Conservation (phyloP, 2,888 invertebrate genomes). For the Cosmia pyralina region DNA sequence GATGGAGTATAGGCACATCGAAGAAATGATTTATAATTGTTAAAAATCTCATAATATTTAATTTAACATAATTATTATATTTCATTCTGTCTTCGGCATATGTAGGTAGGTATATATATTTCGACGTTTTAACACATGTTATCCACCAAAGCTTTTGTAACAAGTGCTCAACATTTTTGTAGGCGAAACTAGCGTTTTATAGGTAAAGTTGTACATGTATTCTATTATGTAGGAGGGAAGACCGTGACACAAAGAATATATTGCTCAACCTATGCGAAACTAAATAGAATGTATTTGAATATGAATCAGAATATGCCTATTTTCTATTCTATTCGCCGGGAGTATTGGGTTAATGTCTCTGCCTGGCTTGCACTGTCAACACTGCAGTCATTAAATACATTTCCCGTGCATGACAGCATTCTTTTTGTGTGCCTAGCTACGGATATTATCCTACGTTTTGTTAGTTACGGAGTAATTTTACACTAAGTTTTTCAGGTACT, state of each 20-base stretch:
- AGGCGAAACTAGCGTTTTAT: slow-evolving; percentile 36
- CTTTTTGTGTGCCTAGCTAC: not conserved
- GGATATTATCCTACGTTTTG: slow-evolving; percentile 5
- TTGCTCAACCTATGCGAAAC: slow-evolving; percentile 59
- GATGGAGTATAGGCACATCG: not conserved
- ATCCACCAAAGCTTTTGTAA: slow-evolving; percentile 25
- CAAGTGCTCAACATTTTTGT: slow-evolving; percentile 46
- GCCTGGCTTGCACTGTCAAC: slow-evolving; percentile 52
- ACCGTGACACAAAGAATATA: slow-evolving; percentile 62
- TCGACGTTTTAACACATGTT: no score
- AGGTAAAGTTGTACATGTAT: slow-evolving; percentile 47
- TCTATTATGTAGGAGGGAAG: slow-evolving; percentile 51
- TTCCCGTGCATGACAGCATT: slow-evolving; percentile 8
- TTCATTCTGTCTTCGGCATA: not conserved
- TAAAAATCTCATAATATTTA: not conserved
- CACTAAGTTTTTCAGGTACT: no score
- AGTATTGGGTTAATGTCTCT: slow-evolving; percentile 60
- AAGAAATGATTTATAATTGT: slow-evolving; percentile 19
- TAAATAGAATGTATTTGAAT: slow-evolving; percentile 69
- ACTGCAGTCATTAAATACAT: slow-evolving; percentile 45
- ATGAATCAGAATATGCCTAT: slow-evolving; percentile 64
- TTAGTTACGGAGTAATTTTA: not conserved
- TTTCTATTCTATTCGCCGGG: slow-evolving; percentile 58
- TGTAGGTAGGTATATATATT: not conserved
- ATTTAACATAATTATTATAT: not conserved